phyloP scores from a whole-genome alignment of 2,888 invertebrate species.

The Zaprionus obscuricornis region DNA sequence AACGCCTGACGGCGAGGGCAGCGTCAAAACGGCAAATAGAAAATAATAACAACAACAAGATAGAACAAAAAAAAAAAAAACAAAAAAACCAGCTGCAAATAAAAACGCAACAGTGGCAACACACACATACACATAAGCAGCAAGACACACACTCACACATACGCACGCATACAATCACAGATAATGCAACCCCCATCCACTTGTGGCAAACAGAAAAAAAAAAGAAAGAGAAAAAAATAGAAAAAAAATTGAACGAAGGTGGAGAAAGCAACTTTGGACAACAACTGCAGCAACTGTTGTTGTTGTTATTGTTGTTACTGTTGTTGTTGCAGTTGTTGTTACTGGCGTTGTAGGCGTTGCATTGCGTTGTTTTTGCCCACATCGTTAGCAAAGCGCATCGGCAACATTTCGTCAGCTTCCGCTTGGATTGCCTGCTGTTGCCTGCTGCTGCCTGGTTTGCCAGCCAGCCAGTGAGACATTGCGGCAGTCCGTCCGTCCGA shows the following conservation, averaged over 20 bases:
- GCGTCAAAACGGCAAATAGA: constrained; percentile 39
- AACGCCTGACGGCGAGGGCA: constrained; percentile 58
- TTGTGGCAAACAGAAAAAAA: constrained; percentile 18
- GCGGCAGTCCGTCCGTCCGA: constrained; percentile 22
- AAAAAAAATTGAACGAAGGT: constrained; percentile 27
- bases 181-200: constrained; percentile 74
- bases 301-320: constrained; percentile 25
- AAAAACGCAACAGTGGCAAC: constrained; percentile 61
- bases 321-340: constrained; percentile 19
- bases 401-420: constrained; percentile 81
- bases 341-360: constrained; percentile 66
- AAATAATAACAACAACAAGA: constrained; percentile 38
- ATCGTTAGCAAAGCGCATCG: constrained; percentile 79
- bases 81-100: constrained; percentile 66
- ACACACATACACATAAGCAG: constrained; percentile 13
- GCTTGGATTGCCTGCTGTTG: constrained; percentile 34
- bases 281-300: constrained; percentile 60
- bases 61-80: constrained; percentile 69
- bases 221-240: constrained; percentile 22
- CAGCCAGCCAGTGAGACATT: constrained; percentile 8
- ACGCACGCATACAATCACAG: constrained; percentile 38
- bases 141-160: constrained; percentile 17
- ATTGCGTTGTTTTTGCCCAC: constrained; percentile 76
- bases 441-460: constrained; percentile 8
- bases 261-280: constrained; percentile 61